Conservation (phyloP, 2,888 invertebrate genomes). For the Tenthredo mesomela region DNA sequence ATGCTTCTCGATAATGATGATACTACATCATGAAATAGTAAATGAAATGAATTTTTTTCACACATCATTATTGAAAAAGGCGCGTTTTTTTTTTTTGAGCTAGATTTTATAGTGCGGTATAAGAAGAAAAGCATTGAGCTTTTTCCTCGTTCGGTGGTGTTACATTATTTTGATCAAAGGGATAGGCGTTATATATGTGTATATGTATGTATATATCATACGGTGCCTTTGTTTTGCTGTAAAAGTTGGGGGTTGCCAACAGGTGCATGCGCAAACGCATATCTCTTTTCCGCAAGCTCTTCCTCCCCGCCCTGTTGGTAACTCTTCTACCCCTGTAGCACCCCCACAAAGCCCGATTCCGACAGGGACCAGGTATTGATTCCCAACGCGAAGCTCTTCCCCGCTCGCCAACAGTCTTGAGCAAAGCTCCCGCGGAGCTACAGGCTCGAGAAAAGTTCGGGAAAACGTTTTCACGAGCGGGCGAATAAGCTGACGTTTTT, state of each 20-base stretch:
- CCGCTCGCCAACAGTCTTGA: constrained; percentile 73
- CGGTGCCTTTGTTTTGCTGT: constrained; percentile 41
- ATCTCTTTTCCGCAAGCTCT: constrained; percentile 74
- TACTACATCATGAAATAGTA: background rate
- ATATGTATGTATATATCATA: no score
- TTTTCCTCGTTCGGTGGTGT: background rate
- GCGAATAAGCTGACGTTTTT: background rate
- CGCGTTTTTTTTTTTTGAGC: background rate
- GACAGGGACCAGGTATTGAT: constrained; percentile 71
- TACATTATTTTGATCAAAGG: constrained; percentile 11
- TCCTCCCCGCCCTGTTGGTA: constrained; percentile 64
- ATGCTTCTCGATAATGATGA: background rate
- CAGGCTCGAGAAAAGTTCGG: constrained; percentile 60
- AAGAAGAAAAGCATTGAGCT: background rate
- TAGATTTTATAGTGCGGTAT: background rate
- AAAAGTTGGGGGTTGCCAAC: constrained; percentile 59
- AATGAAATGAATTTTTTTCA: background rate
- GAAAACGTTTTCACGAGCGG: constrained; percentile 38
- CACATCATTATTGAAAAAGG: background rate
- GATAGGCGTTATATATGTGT: background rate
- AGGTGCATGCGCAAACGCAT: constrained; percentile 68
- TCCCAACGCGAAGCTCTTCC: constrained; percentile 73
- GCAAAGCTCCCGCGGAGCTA: constrained; percentile 72
- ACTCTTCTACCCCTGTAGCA: constrained; percentile 71
- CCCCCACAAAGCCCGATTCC: constrained; percentile 59